Conservation (phyloP, 1,140 invertebrate genomes). For the Pseudomyrmex gracilis region DNA sequence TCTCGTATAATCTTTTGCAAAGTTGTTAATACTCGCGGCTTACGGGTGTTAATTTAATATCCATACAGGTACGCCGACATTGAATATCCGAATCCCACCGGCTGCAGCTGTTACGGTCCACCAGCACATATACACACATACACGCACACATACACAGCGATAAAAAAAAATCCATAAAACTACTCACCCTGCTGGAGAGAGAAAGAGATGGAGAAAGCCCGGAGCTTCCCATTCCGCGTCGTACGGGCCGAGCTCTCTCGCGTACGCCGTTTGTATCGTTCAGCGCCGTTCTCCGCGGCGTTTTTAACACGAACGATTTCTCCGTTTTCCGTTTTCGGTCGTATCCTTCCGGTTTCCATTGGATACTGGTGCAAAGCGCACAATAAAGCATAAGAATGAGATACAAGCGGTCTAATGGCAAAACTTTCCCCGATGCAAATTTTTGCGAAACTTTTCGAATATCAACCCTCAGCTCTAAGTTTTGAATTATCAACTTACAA, state of each 20-base stretch:
- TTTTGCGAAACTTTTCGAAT: background rate
- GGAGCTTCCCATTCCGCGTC: conserved; percentile 62
- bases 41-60: conserved; percentile 87
- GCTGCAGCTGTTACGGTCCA: conserved; percentile 76
- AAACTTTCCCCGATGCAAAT: conserved; percentile 11
- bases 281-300: conserved; percentile 57
- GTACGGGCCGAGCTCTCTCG: conserved; percentile 52
- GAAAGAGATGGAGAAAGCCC: conserved; percentile 34
- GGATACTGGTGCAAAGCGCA: conserved; percentile 13
- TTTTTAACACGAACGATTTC: conserved; percentile 73
- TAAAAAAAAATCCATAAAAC: conserved; percentile 85
- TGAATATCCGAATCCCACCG: conserved; percentile 86
- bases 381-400: conserved; percentile 14
- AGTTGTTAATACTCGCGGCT: conserved; percentile 86
- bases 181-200: conserved; percentile 68
- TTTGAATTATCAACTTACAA: background rate
- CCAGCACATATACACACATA: conserved; percentile 56
- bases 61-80: conserved; percentile 86
- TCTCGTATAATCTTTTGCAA: conserved; percentile 87
- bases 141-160: conserved; percentile 67
- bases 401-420: background rate
- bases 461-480: background rate
- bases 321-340: conserved; percentile 61
- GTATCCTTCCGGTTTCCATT: conserved; percentile 5
- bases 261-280: conserved; percentile 74